Percentiles rank a stretch among this genome's conserved stretches.
phyloP scores from a whole-genome alignment of 1,140 invertebrate genomes.

The Gyrodactylus bullatarudis region DNA sequence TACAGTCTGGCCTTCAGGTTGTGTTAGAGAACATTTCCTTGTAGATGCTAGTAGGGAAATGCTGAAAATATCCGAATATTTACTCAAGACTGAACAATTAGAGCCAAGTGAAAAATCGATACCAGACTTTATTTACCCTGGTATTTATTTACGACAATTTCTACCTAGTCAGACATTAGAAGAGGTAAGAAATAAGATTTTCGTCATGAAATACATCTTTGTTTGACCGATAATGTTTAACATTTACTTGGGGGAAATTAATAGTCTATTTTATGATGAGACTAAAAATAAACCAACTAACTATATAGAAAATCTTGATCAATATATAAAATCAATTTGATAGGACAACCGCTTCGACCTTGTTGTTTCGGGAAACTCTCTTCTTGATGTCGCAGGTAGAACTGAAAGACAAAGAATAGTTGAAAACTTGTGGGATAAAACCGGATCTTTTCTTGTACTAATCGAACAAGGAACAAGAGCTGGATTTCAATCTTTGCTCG shows the following conservation, averaged over 20 bases:
- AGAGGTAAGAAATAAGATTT: no score
- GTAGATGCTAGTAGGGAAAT: slow-evolving; percentile 42
- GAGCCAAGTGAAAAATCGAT: neutral
- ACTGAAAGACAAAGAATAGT: slow-evolving; percentile 32
- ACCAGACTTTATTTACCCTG: slow-evolving; percentile 14
- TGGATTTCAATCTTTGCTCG: slow-evolving; percentile 28
- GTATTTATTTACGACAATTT: slow-evolving; percentile 40
- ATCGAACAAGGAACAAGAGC: slow-evolving; percentile 44
- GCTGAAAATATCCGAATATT: slow-evolving; percentile 12
- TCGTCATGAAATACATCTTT: no score
- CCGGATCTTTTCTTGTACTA: slow-evolving; percentile 39
- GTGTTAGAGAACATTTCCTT: slow-evolving; percentile 40
- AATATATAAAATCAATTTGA: slow-evolving; percentile 30
- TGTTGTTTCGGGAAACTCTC: slow-evolving; percentile 39
- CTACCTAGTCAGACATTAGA: slow-evolving; percentile 15
- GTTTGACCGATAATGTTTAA: no score
- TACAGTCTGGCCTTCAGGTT: slow-evolving; percentile 28
- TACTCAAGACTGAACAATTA: neutral
- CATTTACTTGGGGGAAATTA: no score
- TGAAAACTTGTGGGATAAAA: slow-evolving; percentile 48
- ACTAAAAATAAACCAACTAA: no score
- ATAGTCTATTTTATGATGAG: no score
- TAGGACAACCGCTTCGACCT: slow-evolving; percentile 36
- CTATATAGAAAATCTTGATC: no score
- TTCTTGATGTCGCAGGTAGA: slow-evolving; percentile 36